phyloP scores from a whole-genome alignment of 2,888 invertebrate species.

The Cancer borealis region DNA sequence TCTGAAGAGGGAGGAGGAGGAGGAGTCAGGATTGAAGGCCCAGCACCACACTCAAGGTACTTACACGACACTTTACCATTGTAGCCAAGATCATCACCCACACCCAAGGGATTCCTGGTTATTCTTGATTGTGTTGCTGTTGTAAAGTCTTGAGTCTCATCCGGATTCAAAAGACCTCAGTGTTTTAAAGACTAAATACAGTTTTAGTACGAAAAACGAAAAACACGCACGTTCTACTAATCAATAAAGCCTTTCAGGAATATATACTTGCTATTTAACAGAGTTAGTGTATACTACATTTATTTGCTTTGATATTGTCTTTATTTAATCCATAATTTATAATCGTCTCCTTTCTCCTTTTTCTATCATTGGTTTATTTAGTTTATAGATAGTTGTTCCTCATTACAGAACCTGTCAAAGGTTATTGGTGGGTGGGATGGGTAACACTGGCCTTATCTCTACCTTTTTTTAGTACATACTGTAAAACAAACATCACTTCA shows the following conservation, averaged over 20 bases:
- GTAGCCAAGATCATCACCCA: not conserved
- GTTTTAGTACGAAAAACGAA: not conserved
- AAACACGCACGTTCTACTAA: not conserved
- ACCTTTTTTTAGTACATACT: not conserved
- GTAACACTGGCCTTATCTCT: not conserved
- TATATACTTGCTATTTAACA: not conserved
- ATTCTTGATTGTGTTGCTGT: not conserved
- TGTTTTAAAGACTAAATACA: not conserved
- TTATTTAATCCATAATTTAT: not conserved
- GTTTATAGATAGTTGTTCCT: not conserved
- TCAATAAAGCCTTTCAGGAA: not conserved
- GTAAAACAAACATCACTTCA: not conserved
- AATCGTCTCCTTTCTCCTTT: not conserved
- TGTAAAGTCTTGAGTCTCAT: not conserved
- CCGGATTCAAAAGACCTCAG: not conserved
- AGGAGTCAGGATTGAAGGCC: not conserved
- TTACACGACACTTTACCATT: not conserved
- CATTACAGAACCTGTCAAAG: not conserved
- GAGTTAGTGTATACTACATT: not conserved
- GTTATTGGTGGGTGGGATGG: not conserved
- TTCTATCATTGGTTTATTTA: not conserved
- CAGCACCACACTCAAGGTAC: not conserved
- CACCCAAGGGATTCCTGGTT: not conserved
- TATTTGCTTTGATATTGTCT: not conserved
- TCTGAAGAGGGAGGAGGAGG: not conserved